Evolutionary conservation across 2,888 invertebrate genomes (phyloP).

Genomic region (Lepidonotus clava): DNA sequence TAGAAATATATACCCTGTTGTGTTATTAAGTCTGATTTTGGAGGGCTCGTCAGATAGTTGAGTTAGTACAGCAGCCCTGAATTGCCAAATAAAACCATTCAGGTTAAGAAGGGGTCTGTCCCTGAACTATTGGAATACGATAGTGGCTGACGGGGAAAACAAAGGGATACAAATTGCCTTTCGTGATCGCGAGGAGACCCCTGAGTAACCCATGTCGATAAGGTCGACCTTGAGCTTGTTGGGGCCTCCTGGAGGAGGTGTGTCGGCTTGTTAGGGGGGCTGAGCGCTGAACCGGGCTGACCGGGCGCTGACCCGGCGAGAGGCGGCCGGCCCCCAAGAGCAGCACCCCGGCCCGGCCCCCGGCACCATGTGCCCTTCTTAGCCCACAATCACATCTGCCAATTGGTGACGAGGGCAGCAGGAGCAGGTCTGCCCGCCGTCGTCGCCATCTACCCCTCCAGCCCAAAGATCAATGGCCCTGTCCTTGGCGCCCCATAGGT

Average conservation of each 20-base stretch:
- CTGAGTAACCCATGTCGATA: conserved; percentile 22
- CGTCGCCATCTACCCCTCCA: too few relatives aligned
- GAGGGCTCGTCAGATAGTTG: too few relatives aligned
- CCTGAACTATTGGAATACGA: conserved; percentile 50
- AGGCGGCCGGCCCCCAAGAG: conserved; percentile 14
- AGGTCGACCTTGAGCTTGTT: conserved; percentile 25
- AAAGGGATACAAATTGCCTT: conserved; percentile 50
- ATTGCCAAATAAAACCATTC: conserved; percentile 10
- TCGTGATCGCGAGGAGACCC: conserved; percentile 28
- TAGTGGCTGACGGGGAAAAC: not conserved
- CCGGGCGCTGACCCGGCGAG: conserved; percentile 41
- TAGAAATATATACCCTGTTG: conserved; percentile 11
- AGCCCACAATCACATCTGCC: conserved; percentile 49
- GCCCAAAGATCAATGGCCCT: too few relatives aligned
- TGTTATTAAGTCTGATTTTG: too few relatives aligned
- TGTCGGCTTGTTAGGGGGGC: not conserved
- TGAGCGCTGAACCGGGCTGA: conserved; percentile 1
- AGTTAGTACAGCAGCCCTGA: not conserved
- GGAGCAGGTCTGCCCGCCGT: not conserved
- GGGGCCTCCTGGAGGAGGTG: conserved; percentile 21
- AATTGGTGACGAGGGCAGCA: conserved; percentile 23
- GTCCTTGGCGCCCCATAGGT: not conserved
- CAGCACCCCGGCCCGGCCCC: not conserved
- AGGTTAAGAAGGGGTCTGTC: not conserved
- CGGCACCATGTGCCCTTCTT: not conserved